Conservation (phyloP, 2,797 vertebrate species). For the Kryptolebias ocellatus region DNA sequence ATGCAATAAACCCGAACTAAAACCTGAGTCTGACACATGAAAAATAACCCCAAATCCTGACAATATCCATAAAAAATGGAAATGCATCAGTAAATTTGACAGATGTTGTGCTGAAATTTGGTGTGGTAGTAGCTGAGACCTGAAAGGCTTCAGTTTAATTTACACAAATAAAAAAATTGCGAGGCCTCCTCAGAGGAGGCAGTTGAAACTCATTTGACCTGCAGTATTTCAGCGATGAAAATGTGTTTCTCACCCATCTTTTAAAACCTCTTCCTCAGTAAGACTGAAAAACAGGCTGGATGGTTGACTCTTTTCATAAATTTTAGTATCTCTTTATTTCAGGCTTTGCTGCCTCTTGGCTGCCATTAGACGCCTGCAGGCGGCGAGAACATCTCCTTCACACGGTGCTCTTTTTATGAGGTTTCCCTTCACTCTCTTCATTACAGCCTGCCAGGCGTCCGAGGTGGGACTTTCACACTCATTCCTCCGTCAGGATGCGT, state of each 20-base stretch:
- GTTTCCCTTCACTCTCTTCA: slow-evolving; percentile 61
- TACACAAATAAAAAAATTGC: not conserved
- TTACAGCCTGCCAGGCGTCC: slow-evolving; percentile 60
- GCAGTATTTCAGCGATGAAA: not conserved
- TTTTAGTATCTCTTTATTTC: slow-evolving; percentile 80
- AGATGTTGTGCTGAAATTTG: no score
- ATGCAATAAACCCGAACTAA: no score
- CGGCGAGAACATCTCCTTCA: slow-evolving; percentile 64
- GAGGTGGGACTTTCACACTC: slow-evolving; percentile 66
- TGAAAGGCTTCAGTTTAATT: not conserved
- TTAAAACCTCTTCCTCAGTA: slow-evolving; percentile 26
- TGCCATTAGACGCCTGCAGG: slow-evolving; percentile 74
- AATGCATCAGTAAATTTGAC: no score
- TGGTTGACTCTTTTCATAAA: slow-evolving; percentile 76
- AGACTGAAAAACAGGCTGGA: slow-evolving; percentile 68
- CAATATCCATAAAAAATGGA: no score
- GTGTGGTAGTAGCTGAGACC: no score
- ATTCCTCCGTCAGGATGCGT: slow-evolving; percentile 61
- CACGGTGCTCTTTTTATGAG: slow-evolving; percentile 70
- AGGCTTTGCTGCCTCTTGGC: slow-evolving; percentile 75
- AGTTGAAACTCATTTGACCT: not conserved
- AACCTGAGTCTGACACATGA: no score
- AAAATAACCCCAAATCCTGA: no score
- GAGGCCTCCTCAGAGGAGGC: not conserved
- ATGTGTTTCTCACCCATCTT: slow-evolving; percentile 28